phyloP scores from a whole-genome alignment of 1,140 invertebrate genomes.

The Melanaphis sacchari region DNA sequence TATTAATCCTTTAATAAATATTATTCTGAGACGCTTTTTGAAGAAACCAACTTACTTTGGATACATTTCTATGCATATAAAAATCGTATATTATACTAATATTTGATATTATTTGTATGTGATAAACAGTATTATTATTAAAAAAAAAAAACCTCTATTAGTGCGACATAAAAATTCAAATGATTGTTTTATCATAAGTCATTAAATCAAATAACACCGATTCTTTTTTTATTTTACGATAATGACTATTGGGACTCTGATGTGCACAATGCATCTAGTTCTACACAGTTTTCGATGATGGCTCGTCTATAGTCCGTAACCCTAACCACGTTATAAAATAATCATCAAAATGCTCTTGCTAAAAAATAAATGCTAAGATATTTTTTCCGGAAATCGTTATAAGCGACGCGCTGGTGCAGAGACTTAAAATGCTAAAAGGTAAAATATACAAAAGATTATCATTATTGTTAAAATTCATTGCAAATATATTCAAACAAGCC shows the following conservation, averaged over 20 bases:
- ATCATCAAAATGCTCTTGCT: background rate
- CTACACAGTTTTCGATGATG: too few species aligned
- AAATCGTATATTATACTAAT: background rate
- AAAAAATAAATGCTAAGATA: background rate
- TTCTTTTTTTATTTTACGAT: background rate
- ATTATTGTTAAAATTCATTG: background rate
- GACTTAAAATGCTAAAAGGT: background rate
- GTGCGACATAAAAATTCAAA: background rate
- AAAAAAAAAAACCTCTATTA: background rate
- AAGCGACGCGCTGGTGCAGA: background rate
- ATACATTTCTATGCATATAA: background rate
- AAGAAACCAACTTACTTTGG: background rate
- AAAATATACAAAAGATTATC: constrained; percentile 7
- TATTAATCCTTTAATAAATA: background rate
- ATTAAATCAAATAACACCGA: background rate
- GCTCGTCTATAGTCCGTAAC: background rate
- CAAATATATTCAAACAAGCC: background rate
- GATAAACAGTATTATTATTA: background rate
- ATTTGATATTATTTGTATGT: too few species aligned
- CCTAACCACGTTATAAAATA: background rate
- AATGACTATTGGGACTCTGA: background rate
- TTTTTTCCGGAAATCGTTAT: background rate
- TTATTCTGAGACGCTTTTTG: background rate
- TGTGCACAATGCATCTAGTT: background rate
- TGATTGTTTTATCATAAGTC: background rate